Conservation (phyloP, 2,113 vertebrate genomes). For the human (Homo sapiens) region GRCh38 chr17:57175501-57176000, state of each 20-base stretch:
- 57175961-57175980: slow-evolving; percentile 26
- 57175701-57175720: neutral
- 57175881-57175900: slow-evolving; percentile 48
- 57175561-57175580: neutral
- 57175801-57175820: slow-evolving; percentile 58
- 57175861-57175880: slow-evolving; percentile 23
- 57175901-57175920: neutral
- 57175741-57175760: slow-evolving; percentile 28
- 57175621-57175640: neutral
- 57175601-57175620: neutral
- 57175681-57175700: neutral
- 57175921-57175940: neutral
- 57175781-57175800: slow-evolving; percentile 50
- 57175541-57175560: neutral
- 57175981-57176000: neutral
- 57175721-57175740: slow-evolving; percentile 38
- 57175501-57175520: neutral
- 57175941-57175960: neutral
- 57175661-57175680: neutral
- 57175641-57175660: rapidly evolving
- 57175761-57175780: slow-evolving; percentile 40
- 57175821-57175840: slow-evolving; percentile 58
- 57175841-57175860: slow-evolving; percentile 53
- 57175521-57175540: neutral
- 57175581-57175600: rapidly evolving